A percentile compares a stretch with the other conserved stretches of the same genome.
phyloP scores from a whole-genome alignment of 1,140 invertebrate genomes.

The Aphis gossypii region DNA sequence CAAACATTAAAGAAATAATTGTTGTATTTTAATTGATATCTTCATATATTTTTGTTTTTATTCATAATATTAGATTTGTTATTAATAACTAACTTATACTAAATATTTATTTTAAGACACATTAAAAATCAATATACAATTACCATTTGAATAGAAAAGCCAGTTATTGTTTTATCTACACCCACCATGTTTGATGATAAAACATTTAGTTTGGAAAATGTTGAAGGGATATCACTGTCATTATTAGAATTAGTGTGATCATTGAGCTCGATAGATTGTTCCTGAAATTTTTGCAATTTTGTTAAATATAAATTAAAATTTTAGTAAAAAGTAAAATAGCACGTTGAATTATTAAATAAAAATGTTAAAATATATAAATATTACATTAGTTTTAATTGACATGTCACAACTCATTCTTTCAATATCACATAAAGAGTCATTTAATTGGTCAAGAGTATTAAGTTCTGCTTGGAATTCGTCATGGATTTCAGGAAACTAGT shows the following conservation, averaged over 20 bases:
- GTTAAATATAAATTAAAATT: neutral
- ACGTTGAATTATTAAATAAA: neutral
- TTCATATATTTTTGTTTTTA: neutral
- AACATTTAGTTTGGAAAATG: conserved; percentile 5
- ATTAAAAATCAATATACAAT: neutral
- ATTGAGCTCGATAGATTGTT: neutral
- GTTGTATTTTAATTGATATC: neutral
- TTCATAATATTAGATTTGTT: neutral
- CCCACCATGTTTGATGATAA: neutral
- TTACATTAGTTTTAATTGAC: neutral
- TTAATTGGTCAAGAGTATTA: conserved; percentile 7
- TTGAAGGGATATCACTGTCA: neutral
- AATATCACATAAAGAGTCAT: conserved; percentile 39
- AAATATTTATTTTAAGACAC: neutral
- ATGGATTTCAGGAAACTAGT: conserved; percentile 46
- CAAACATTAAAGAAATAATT: neutral
- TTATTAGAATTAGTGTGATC: neutral
- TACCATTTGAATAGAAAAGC: conserved; percentile 46
- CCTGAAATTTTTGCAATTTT: neutral
- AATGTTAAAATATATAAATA: neutral
- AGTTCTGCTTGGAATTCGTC: conserved; percentile 47
- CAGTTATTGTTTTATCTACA: conserved; percentile 48
- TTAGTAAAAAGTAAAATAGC: neutral
- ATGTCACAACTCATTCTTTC: conserved; percentile 24
- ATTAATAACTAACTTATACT: neutral